phyloP scores from a whole-genome alignment of 2,797 vertebrate genomes.

The Manis pentadactyla region DNA sequence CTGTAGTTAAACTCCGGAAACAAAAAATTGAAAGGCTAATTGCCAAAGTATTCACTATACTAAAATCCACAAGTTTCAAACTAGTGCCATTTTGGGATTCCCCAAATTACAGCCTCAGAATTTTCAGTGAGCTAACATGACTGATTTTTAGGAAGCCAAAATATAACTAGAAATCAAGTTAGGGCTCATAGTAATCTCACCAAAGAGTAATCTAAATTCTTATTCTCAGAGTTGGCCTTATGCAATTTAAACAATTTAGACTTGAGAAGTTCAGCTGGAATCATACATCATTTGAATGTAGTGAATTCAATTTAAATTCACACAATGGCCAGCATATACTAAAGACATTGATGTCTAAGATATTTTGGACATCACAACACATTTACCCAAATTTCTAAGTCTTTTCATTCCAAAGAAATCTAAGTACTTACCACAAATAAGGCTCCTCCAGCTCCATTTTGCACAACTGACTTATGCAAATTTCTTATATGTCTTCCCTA shows the following conservation, averaged over 20 bases:
- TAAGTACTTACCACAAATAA: conserved; percentile 94
- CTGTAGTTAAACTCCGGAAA: conserved; percentile 35
- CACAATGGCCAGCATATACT: conserved; percentile 1
- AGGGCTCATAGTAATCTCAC: conserved; percentile 36
- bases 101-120: conserved; percentile 24
- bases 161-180: background rate
- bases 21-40: conserved; percentile 45
- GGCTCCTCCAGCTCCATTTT: conserved; percentile 91
- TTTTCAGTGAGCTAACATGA: background rate
- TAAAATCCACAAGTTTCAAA: conserved; percentile 27
- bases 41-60: background rate
- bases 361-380: background rate
- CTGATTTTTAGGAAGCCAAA: conserved; percentile 45
- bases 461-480: conserved; percentile 90
- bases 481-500: conserved; percentile 91
- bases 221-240: background rate
- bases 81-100: conserved; percentile 37
- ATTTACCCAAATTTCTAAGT: conserved; percentile 44
- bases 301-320: conserved; percentile 41
- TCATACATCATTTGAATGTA: conserved; percentile 40
- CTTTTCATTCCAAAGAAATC: conserved; percentile 52
- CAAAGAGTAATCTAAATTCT: conserved; percentile 50
- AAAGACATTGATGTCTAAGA: conserved; percentile 4
- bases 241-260: conserved; percentile 45
- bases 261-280: conserved; percentile 12